These are phyloP conservation scores for Acleris cristana DNA, from an alignment of 2,888 invertebrate species.

Conservation along the genomic window DNA sequence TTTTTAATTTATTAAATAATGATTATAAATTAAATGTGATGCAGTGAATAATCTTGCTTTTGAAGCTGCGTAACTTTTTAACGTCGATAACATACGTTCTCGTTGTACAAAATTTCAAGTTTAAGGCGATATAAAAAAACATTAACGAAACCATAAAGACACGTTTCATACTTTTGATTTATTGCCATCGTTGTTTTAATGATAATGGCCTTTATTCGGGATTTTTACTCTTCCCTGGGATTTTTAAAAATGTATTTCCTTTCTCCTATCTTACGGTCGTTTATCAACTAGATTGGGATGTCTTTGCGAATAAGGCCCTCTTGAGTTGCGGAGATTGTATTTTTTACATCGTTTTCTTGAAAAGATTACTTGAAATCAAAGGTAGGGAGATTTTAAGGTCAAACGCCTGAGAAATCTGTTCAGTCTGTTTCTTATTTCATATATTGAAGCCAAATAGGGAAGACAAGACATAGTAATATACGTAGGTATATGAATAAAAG, in stretches of 20 bases:
- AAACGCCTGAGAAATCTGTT: too few species aligned
- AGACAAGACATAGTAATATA: too few species aligned
- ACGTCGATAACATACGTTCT: background rate
- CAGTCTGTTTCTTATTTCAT: too few species aligned
- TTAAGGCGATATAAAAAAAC: conserved; percentile 50
- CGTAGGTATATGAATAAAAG: too few species aligned
- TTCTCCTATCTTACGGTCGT: conserved; percentile 62
- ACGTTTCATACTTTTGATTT: conserved; percentile 67
- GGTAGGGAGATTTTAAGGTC: background rate
- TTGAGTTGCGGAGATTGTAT: conserved; percentile 39
- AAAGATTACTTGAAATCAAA: conserved; percentile 30
- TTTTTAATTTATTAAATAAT: too few species aligned
- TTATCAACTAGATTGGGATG: conserved; percentile 65
- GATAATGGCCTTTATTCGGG: conserved; percentile 59
- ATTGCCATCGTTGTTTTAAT: conserved; percentile 65
- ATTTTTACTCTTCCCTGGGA: conserved; percentile 56
- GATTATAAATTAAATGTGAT: too few species aligned
- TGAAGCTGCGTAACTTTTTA: too few species aligned
- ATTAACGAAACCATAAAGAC: conserved; percentile 57
- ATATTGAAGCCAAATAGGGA: too few species aligned
- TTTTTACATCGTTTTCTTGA: conserved; percentile 28
- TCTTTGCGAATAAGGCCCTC: conserved; percentile 56
- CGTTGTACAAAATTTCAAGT: background rate
- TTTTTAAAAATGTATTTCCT: conserved; percentile 59
- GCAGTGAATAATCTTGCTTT: too few species aligned